Evolutionary conservation across 2,888 invertebrate genomes (phyloP), one percentile per base, ranked within the genome.

Genomic region (Alloplasta piceator): DNA sequence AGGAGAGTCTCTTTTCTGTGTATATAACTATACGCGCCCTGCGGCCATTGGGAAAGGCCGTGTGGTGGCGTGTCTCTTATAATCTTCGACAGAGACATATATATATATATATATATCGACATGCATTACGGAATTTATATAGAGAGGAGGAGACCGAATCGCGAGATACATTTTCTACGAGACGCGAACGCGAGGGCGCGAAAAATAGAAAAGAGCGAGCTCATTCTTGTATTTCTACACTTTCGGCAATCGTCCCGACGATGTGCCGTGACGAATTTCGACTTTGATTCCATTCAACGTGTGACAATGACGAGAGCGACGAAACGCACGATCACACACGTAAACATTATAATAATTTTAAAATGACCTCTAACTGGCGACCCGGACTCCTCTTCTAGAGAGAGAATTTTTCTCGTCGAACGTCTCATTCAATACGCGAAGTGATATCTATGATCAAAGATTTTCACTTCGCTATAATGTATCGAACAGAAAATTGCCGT

Each of bases 341-440:
- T 14, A 36, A 36, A 48, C 38, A 60, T 10, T 9, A 14, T 68
- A 50, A 52, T 67, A 55, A 82, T 83, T 82, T 80, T 82, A 84
- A 82, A 83, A 83, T 83, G 86, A 86, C 86, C 84, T 85, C 83
- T 82, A 3, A 26, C 12, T 12, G 52, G 6, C 39, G 73, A 73
- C 73, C 73, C 73, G 64, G 73, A 64, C 73, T 41, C 46, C 6
- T 14, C 12, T 36, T 26, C 43, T 14, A 16, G 38, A 80, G 26
- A 68, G 26, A 26, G 26, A 3, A 26, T 26, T 26, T 64, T 73
- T 77, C 43, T 63, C 48, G 48, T 50, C 67, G 61, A 60, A 26
- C 46, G 48, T 48, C 71, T 60, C 43, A 39, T 43, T 70, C 50
- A 10, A 68, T 41, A 68, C 9, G 16, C 41, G 39, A 39, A 3